These are phyloP conservation scores for Podargus strigoides DNA, from an alignment of 2,797 vertebrate species.

Conservation along the genomic window DNA sequence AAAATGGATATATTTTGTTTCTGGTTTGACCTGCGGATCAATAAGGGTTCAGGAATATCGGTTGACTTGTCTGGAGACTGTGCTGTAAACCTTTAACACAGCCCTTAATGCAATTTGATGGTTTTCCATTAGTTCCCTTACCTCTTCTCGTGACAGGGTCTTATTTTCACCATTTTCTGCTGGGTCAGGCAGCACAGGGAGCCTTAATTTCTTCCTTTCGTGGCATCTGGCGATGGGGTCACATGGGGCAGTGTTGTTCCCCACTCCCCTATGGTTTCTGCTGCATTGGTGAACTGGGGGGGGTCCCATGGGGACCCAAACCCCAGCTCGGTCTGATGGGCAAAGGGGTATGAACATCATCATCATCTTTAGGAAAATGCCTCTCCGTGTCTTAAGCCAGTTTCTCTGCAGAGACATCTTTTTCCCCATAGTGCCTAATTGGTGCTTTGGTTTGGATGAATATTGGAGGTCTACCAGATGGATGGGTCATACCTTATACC, in stretches of 20 bases:
- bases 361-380: not conserved
- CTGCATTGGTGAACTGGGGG: not conserved
- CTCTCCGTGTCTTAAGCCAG: not conserved
- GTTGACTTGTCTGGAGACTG: not conserved
- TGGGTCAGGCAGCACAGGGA: not conserved
- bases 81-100: not conserved
- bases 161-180: not conserved
- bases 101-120: not conserved
- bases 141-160: not conserved
- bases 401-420: not conserved
- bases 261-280: not conserved
- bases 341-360: too few species aligned
- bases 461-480: not conserved
- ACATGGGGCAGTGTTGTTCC: rapidly evolving
- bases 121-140: not conserved
- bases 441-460: not conserved
- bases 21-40: not conserved
- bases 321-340: rapidly evolving
- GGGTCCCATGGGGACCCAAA: not conserved
- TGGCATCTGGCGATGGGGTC: too few species aligned
- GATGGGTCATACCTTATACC: not conserved
- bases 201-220: not conserved
- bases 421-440: not conserved
- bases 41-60: not conserved
- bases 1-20: not conserved